Evolutionary conservation across 2,113 vertebrate genomes (phyloP), one percentile per base, ranked within the genome.

Genomic region (Chelonoidis abingdonii): DNA sequence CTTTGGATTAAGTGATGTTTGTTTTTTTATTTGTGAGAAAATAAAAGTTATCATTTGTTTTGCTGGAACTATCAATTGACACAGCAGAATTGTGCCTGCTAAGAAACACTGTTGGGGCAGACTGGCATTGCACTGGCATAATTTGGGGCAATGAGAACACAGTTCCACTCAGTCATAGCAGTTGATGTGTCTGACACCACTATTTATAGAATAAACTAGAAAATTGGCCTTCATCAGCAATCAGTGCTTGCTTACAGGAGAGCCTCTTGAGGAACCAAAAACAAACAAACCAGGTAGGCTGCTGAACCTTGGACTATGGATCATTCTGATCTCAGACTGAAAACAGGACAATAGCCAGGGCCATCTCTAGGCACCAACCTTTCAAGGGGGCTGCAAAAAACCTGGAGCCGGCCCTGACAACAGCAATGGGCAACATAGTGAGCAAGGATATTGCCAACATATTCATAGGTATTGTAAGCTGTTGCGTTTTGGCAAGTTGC

Each of bases 101-200:
- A 53, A 91, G 84, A 84, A 80, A 2, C 0, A 0, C 6, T 3
- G 3, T 54, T 41, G 47, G 27, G 41, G 65, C 25, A 0, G 0
- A 83, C 22, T n/a, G 19, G 50, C 50, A 16, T 50, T 50, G 50
- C 50, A 50, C 14, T 50, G 50, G 50, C 14, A 50, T 50, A 50
- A 50, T 50, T 50, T 50, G 50, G 50, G 50, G 50, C 75, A 0
- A 0, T 24, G 24, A 10, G 54, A 47, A 9, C 5, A 1, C 0
- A 0, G 29, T 59, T 41, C 50, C 83, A 47, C 31, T 92, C 13
- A 2, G n/a, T 41, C 29, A 6, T 35, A 82, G 31, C 0, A 0
- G 24, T 49, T 49, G 69, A 17, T 8, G 59, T 44, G 44, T 25
- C 13, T 1, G 0, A 17, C 35, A 35, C 8, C 24, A 0, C 29